Evolutionary conservation across 2,888 invertebrate genomes (phyloP), one percentile per base, ranked within the genome.

Genomic region (Iselma pallidipennis): DNA sequence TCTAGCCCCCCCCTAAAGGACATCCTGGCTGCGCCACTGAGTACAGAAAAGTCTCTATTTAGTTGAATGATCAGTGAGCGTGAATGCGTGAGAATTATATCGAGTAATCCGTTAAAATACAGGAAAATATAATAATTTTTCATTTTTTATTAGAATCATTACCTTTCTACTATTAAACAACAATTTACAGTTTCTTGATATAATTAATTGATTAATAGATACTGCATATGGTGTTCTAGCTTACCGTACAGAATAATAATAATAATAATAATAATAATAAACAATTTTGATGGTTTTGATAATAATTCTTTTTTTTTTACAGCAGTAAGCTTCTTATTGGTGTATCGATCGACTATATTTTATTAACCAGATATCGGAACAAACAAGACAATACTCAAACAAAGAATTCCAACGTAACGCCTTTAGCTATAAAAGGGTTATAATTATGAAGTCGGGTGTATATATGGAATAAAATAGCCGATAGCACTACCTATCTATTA

Each of bases 61-160:
- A n/a, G n/a, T 60, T 66, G 66, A 70, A 71, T 66, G 63, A 67
- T 57, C 64, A 59, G 12, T 45, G 63, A 73, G 65, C 71, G 67
- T 71, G 66, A 71, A 70, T 64, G 52, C 66, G 60, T 66, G 69
- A 66, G 69, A 67, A 68, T 66, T 61, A 57, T 28, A 53, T 58
- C 67, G 65, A 59, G 57, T 74, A 74, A 73, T 73, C 71, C 73
- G 74, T 71, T 75, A 72, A 72, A 75, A 72, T 68, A 71, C 69
- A 66, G 67, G 64, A 71, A 74, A 74, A 73, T 74, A 74, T 72
- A 72, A 55, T 49, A 59, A 59, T 59, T 59, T 50, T 31, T 37
- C 45, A 26, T 50, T 49, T 59, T 54, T 29, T 54, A 48, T 53
- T 19, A n/a, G 6, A 53, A 37, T 12, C 37, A 19, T 10, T 12